Base-by-base conservation (phyloP, 2,113 vertebrate genomes). In the Chitala chitala region DNA sequence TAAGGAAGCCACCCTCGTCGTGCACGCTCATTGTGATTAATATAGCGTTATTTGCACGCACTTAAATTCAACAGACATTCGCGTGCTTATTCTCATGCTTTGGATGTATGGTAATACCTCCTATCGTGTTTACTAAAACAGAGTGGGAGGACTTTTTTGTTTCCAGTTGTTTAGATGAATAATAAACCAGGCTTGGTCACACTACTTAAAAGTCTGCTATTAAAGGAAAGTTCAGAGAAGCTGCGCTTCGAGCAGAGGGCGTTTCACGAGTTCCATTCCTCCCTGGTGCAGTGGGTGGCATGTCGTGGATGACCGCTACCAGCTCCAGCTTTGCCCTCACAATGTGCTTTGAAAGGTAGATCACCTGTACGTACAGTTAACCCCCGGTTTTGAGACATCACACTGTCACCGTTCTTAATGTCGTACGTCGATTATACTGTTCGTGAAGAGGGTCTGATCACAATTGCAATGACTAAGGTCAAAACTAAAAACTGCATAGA, bases 121-220 rank as follows among this genome's bases (percentile, higher is more conserved):
- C 71, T 56, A 7, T 75, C 71, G 36, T 76, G 83, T 82, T 80
- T 79, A 76, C 51, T n/a, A 31, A 54, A 22, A 54, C 77, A 76
- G 76, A 86, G 85, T 84, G 79, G 71, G 31, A 74, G 36, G 56
- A 81, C n/a, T n/a, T 61, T 80, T 79, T 51, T 33, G 53, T 75
- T 58, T 55, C 15, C 51, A 56, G 50, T 75, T 20, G 64, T 42
- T 68, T 44, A 10, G 38, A 68, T 44, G 69, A 46, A 79, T 74
- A 69, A 54, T 69, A 44, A 61, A 42, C 64, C 17, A 36, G 22
- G 24, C 58, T 7, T 26, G 46, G 29, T 65, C 61, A 12, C 50
- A 22, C 42, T 78, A 48, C 70, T 75, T 44, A 72, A 78, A 74
- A 76, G 64, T 78, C 72, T 75, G 22, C 75, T 48, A 65, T 78